Base-by-base conservation (phyloP, 2,797 vertebrate species). In the Streptopelia turtur region DNA sequence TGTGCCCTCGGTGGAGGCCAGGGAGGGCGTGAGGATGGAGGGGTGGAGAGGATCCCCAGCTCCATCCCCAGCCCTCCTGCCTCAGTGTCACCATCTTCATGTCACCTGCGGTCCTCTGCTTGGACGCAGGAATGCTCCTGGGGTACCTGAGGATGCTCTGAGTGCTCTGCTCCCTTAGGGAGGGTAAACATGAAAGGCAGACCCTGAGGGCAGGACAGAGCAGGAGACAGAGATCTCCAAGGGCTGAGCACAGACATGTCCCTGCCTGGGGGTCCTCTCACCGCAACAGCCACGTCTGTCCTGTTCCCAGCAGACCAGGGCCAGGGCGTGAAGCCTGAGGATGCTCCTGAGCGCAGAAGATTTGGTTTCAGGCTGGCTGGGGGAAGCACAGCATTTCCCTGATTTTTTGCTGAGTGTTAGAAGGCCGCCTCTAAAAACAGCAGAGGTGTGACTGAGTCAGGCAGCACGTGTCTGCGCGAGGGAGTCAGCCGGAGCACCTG, bases 401-500 rank as follows among this genome's bases (percentile, higher is more conserved):
- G 31, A 17, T 5, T 83, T 90, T 92, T 43, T 82, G 88, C 92
- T 90, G 89, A 95, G 85, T 49, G 93, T 90, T 65, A 76, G 88
- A 57, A 90, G 86, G 92, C 85, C 3, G 7, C 55, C 74, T 94
- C 93, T 95, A 95, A 95, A 95, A 95, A 86, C 94, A 92, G 94
- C 80, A 85, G 90, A 83, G 33, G 90, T 91, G 87, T 57, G 84
- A 94, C 83, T 95, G 95, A 96, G 87, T 97, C 96, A 95, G 93
- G 90, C 92, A 94, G 93, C 92, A 94, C 56, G 65, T 82, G 94
- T 79, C 79, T 78, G 89, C 1, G 52, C 8, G 31, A 88, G 90
- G 95, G 96, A 95, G 90, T 69, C 90, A 18, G 85, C 84, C 92
- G 5, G 13, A 45, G 83, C 57, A 23, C 75, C 84, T 47, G 3